phyloP scores from a whole-genome alignment of 2,888 invertebrate species.

The Rhamphomyia laevipes region DNA sequence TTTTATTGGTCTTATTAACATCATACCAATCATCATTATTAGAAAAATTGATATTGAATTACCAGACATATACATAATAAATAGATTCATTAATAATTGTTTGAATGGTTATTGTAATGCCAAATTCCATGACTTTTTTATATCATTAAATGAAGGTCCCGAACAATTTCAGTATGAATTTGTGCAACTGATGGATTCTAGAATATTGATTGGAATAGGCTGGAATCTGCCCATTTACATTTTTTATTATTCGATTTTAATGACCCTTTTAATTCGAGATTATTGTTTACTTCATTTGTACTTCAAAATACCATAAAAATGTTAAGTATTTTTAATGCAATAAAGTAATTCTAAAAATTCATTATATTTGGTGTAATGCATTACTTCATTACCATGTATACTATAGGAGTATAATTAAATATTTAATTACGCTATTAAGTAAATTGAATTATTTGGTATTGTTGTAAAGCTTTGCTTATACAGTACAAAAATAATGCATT shows the following conservation, averaged over 20 bases:
- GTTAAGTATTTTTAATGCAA: too few relatives aligned
- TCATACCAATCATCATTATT: conserved; percentile 99
- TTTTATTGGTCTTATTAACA: conserved; percentile 91
- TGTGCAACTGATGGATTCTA: conserved; percentile 63
- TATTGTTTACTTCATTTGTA: too few relatives aligned
- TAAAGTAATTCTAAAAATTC: too few relatives aligned
- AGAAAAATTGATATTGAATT: conserved; percentile 99
- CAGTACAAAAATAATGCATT: too few relatives aligned
- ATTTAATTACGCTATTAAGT: too few relatives aligned
- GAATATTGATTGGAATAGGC: conserved; percentile 74
- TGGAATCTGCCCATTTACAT: conserved; percentile 55
- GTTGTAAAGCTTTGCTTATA: too few relatives aligned
- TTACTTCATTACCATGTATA: too few relatives aligned
- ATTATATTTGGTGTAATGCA: too few relatives aligned
- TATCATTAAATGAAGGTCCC: conserved; percentile 77
- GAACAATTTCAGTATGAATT: conserved; percentile 63
- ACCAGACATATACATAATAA: conserved; percentile 99
- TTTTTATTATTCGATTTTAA: conserved; percentile 37
- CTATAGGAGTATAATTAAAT: too few relatives aligned
- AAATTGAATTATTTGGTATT: too few relatives aligned
- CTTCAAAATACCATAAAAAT: too few relatives aligned
- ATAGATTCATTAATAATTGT: conserved; percentile 95
- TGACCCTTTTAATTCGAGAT: conserved; percentile 17
- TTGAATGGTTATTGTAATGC: conserved; percentile 90
- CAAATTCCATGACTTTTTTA: conserved; percentile 93